Evolutionary conservation across 2,797 vertebrate species (phyloP).

Genomic region (Sebastes hubbsi): DNA sequence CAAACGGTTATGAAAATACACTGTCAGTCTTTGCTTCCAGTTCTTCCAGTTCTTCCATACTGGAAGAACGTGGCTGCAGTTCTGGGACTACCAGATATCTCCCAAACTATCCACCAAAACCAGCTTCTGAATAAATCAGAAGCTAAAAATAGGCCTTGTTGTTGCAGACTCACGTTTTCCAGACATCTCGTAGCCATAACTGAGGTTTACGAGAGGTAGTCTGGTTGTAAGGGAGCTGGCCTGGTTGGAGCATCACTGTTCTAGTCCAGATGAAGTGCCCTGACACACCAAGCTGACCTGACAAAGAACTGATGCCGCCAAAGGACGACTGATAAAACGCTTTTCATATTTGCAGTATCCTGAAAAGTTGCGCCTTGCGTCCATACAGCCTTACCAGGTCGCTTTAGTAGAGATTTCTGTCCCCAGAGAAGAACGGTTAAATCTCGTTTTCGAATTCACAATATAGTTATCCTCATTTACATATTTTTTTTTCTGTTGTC

Average conservation of each 20-base stretch:
- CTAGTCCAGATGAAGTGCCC: not conserved
- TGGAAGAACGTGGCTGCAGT: not conserved
- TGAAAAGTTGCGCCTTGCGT: not conserved
- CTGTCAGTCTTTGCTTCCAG: not conserved
- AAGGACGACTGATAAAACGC: not conserved
- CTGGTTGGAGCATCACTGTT: not conserved
- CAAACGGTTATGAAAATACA: not conserved
- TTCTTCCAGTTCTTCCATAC: not conserved
- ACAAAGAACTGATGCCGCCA: not conserved
- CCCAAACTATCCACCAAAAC: not conserved
- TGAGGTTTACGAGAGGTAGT: not conserved
- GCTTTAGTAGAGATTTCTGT: not conserved
- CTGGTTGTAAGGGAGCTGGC: not conserved
- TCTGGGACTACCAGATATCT: not conserved
- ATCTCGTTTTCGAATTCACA: not conserved
- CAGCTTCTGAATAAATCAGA: not conserved
- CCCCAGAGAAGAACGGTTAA: not conserved
- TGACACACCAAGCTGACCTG: constrained; percentile 7
- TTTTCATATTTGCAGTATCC: not conserved
- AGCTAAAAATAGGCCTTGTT: not conserved
- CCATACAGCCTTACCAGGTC: not conserved
- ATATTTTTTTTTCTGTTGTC: not conserved
- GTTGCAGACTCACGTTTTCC: not conserved
- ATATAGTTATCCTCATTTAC: not conserved
- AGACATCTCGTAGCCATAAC: not conserved